Percentiles rank a stretch among this genome's conserved stretches.
Evolutionary conservation across 2,888 invertebrate genomes (phyloP).

Genomic region (Drosophila longiperda): DNA sequence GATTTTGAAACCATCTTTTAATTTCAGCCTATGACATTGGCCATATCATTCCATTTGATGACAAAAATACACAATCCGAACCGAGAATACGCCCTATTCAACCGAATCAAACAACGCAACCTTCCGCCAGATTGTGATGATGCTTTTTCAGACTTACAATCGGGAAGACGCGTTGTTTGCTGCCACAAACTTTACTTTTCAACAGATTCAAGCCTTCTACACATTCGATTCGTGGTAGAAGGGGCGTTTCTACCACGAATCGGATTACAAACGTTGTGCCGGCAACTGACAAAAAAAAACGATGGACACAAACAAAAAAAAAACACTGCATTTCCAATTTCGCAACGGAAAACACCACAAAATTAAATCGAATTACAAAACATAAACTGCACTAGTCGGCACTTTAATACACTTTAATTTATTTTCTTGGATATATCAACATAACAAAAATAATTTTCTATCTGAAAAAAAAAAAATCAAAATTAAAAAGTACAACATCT

Average conservation of each 20-base stretch:
- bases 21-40: too few species aligned
- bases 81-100: too few species aligned
- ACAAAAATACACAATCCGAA: too few species aligned
- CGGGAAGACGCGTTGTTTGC: background rate
- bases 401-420: constrained; percentile 7
- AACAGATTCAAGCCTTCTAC: constrained; percentile 16
- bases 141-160: constrained; percentile 12
- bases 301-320: constrained; percentile 11
- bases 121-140: constrained; percentile 16
- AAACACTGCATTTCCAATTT: constrained; percentile 46
- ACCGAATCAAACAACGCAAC: too few species aligned
- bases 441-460: background rate
- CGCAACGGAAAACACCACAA: constrained; percentile 32
- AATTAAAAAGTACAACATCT: background rate
- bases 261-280: constrained; percentile 61
- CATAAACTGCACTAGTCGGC: constrained; percentile 3
- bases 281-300: constrained; percentile 27
- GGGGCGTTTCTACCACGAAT: constrained; percentile 46
- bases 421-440: background rate
- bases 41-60: too few species aligned
- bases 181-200: constrained; percentile 25
- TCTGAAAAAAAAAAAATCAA: constrained; percentile 5
- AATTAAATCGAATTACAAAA: constrained; percentile 43
- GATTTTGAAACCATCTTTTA: constrained; percentile 56
- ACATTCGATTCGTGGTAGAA: too few species aligned